Evolutionary conservation across 2,888 invertebrate genomes (phyloP).

Genomic region (Polydrusus cervinus): DNA sequence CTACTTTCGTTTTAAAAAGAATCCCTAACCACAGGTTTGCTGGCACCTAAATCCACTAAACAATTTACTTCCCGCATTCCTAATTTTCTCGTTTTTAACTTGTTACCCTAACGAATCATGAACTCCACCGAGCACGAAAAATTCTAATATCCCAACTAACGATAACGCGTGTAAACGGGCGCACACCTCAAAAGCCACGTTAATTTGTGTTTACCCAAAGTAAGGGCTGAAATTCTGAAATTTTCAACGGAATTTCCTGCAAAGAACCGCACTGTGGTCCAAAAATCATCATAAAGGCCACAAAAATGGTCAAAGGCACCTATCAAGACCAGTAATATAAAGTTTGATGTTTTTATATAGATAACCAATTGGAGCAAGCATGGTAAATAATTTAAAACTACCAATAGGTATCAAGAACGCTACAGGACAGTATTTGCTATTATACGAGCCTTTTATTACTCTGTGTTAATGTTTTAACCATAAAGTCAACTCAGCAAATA

Average conservation of each 20-base stretch:
- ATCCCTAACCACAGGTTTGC: too few relatives aligned
- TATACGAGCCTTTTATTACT: too few relatives aligned
- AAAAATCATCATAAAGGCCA: too few relatives aligned
- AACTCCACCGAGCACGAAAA: background rate
- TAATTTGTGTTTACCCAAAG: slow-evolving; percentile 20
- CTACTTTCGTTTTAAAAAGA: background rate
- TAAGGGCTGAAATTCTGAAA: slow-evolving; percentile 11
- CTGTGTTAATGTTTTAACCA: too few relatives aligned
- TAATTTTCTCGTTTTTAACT: slow-evolving; percentile 2
- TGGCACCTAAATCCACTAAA: background rate
- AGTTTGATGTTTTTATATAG: too few relatives aligned
- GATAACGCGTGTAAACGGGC: background rate
- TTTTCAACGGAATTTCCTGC: slow-evolving; percentile 17
- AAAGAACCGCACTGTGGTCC: background rate
- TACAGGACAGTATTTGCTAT: too few relatives aligned
- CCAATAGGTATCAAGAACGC: too few relatives aligned
- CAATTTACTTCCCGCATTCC: background rate
- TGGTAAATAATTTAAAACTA: too few relatives aligned
- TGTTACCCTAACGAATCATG: background rate
- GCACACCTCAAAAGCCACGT: slow-evolving; percentile 7
- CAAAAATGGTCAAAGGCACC: too few relatives aligned
- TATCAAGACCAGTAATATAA: too few relatives aligned
- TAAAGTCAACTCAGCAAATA: too few relatives aligned
- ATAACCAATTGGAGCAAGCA: too few relatives aligned
- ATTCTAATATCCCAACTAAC: background rate